These are phyloP conservation scores for Leontocebus nigricollis DNA, from an alignment of 2,797 vertebrate genomes.

Conservation along the genomic window DNA sequence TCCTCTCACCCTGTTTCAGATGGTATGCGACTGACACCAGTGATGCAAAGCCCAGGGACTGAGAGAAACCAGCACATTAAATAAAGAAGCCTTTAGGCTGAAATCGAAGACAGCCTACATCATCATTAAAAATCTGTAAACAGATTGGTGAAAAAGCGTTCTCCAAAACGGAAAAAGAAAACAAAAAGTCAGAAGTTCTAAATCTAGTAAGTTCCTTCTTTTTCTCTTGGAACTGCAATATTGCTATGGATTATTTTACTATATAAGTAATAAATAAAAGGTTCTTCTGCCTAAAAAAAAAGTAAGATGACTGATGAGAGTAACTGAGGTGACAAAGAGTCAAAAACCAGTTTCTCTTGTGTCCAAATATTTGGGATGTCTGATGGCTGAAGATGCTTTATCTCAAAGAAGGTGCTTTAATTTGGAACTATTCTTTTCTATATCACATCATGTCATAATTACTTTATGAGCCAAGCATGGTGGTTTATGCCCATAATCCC, in stretches of 20 bases:
- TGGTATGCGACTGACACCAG: not conserved
- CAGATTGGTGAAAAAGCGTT: not conserved
- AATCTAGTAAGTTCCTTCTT: not conserved
- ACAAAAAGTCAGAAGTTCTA: not conserved
- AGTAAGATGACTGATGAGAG: not conserved
- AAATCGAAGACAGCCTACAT: not conserved
- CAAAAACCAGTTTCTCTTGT: not conserved
- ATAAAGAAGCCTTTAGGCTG: not conserved
- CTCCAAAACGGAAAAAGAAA: not conserved
- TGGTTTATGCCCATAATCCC: not conserved
- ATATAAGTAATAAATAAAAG: not conserved
- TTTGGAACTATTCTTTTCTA: not conserved
- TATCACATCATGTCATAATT: not conserved
- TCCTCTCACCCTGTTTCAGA: not conserved
- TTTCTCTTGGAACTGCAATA: not conserved
- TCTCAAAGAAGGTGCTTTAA: not conserved
- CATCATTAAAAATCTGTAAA: not conserved
- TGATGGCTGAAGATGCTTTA: slow-evolving; percentile 13
- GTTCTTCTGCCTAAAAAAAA: not conserved
- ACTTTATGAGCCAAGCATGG: not conserved
- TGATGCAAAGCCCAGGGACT: not conserved
- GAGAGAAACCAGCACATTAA: not conserved
- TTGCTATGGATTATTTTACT: not conserved
- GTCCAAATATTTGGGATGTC: not conserved
- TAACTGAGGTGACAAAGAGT: not conserved